Conservation (phyloP, 2,113 vertebrate species). For the Oncorhynchus nerka region DNA sequence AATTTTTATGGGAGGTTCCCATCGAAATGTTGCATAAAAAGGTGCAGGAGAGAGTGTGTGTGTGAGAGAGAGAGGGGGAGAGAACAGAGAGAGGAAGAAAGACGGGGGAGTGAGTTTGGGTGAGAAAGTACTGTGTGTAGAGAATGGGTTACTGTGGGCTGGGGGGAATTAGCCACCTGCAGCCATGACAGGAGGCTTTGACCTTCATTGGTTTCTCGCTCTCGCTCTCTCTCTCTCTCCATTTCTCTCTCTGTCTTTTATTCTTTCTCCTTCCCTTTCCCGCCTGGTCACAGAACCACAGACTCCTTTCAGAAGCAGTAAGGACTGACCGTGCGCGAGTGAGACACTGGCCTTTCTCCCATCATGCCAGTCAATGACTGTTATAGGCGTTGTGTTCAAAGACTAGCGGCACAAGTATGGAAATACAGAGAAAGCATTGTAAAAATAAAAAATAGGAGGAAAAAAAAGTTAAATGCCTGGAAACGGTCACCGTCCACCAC, state of each 20-base stretch:
- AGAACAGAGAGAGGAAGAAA: conserved; percentile 4
- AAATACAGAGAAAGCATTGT: conserved; percentile 88
- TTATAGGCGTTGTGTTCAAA: conserved; percentile 86
- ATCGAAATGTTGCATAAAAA: neutral
- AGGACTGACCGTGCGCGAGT: conserved; percentile 37
- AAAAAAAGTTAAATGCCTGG: conserved; percentile 80
- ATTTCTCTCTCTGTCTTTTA: conserved; percentile 22
- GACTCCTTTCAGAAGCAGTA: conserved; percentile 72
- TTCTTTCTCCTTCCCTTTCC: conserved; percentile 21
- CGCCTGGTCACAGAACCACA: conserved; percentile 69
- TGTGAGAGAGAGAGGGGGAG: neutral
- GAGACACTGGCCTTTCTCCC: conserved; percentile 59
- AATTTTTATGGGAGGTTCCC: neutral
- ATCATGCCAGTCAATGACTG: conserved; percentile 65
- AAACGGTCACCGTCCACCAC: conserved; percentile 78
- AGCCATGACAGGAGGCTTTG: conserved; percentile 84
- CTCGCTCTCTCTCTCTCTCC: neutral
- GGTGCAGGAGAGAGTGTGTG: neutral
- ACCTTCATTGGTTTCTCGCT: conserved; percentile 80
- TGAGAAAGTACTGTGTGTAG: conserved; percentile 54
- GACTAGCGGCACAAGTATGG: conserved; percentile 86
- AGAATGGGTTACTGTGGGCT: conserved; percentile 54
- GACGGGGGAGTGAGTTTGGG: conserved; percentile 38
- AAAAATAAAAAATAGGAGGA: conserved; percentile 32
- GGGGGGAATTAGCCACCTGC: conserved; percentile 84